These are phyloP conservation scores for Drosophila dives DNA, from an alignment of 2,888 invertebrate genomes.

Conservation along the genomic window DNA sequence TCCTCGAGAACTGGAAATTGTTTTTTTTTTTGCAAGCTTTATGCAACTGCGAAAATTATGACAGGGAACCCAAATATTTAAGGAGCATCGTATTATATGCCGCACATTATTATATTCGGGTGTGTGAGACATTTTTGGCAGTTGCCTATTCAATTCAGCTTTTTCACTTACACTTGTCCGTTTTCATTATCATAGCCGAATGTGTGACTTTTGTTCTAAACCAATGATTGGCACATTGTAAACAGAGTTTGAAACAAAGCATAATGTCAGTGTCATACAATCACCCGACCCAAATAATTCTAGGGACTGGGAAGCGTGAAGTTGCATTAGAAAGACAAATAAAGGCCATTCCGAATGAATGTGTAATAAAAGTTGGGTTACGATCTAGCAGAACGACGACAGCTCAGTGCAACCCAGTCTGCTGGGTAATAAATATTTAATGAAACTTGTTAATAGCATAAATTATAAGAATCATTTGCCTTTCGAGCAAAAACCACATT, in stretches of 20 bases:
- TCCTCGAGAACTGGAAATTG: not conserved
- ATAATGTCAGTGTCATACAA: constrained; percentile 41
- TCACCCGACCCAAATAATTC: constrained; percentile 58
- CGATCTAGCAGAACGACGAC: constrained; percentile 10
- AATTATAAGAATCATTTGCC: constrained; percentile 72
- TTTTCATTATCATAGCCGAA: constrained; percentile 60
- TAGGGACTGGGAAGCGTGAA: constrained; percentile 50
- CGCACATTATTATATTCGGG: constrained; percentile 46
- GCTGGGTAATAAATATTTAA: constrained; percentile 44
- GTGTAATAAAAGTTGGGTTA: constrained; percentile 17
- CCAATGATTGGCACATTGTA: constrained; percentile 55
- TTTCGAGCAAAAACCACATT: constrained; percentile 35
- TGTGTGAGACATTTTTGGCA: constrained; percentile 63
- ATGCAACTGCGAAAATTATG: not conserved
- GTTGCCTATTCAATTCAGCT: constrained; percentile 27
- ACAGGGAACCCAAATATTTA: constrained; percentile 4
- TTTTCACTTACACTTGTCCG: constrained; percentile 46
- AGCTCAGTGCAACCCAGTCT: constrained; percentile 42
- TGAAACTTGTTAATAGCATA: constrained; percentile 61
- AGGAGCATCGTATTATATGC: constrained; percentile 33
- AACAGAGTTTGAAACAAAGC: constrained; percentile 41
- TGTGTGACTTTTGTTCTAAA: constrained; percentile 41
- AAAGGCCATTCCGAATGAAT: constrained; percentile 14
- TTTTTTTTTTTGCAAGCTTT: not conserved
- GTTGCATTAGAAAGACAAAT: constrained; percentile 59